phyloP scores from a whole-genome alignment of 1,140 invertebrate genomes.

The Eufriesea mexicana region DNA sequence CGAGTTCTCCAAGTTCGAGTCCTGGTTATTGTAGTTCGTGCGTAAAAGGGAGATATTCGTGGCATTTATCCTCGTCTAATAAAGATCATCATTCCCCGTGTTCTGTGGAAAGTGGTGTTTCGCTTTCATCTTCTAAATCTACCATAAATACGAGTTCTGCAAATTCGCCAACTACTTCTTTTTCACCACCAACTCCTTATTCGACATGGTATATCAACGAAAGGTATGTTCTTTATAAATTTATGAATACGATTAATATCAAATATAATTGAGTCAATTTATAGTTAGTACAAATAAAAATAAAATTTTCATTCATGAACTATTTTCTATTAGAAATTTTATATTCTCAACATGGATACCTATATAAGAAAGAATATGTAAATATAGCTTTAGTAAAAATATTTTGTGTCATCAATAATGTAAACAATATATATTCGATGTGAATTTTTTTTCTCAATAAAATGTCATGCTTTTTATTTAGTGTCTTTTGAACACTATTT shows the following conservation, averaged over 20 bases:
- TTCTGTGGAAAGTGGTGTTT: constrained; percentile 45
- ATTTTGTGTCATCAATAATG: neutral
- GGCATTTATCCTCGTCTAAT: constrained; percentile 41
- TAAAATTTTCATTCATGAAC: neutral
- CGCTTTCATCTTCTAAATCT: constrained; percentile 30
- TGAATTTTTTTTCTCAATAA: neutral
- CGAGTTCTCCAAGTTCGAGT: constrained; percentile 56
- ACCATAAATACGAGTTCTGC: neutral
- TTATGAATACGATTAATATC: neutral
- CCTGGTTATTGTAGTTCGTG: constrained; percentile 41
- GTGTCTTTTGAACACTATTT: neutral
- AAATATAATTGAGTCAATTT: neutral
- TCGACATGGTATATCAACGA: constrained; percentile 31
- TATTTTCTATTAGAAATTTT: neutral
- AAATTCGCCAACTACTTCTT: constrained; percentile 29
- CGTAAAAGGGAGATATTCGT: constrained; percentile 56
- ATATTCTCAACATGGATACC: neutral
- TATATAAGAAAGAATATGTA: neutral
- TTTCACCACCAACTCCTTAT: neutral
- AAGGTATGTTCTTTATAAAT: constrained; percentile 51
- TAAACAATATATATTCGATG: too few species aligned
- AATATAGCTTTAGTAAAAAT: too few species aligned
- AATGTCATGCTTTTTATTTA: neutral
- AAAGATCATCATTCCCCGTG: constrained; percentile 29
- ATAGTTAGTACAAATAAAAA: neutral